A percentile compares a stretch with the other conserved stretches of the same genome.
phyloP scores from a whole-genome alignment of 2,797 vertebrate genomes.

The Chiloscyllium punctatum region DNA sequence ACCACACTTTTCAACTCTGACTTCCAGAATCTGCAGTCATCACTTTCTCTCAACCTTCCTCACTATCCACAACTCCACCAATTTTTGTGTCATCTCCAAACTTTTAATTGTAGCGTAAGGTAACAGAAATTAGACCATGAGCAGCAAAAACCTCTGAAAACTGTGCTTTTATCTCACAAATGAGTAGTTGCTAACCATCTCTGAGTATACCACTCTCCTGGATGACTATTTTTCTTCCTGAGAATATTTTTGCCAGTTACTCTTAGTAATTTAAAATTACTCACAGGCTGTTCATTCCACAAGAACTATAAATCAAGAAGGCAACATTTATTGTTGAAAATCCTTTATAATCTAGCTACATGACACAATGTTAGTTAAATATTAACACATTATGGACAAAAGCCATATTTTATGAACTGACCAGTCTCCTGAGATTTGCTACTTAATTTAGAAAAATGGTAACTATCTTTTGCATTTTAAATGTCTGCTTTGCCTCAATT shows the following conservation, averaged over 20 bases:
- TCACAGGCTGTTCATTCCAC: slow-evolving; percentile 14
- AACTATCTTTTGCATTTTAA: slow-evolving; percentile 24
- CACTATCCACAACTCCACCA: too few relatives aligned
- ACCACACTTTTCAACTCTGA: too few relatives aligned
- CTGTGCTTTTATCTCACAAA: neutral
- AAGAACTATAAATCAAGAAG: slow-evolving; percentile 12
- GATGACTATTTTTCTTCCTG: neutral
- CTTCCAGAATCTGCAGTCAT: too few relatives aligned
- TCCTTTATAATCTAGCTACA: slow-evolving; percentile 28
- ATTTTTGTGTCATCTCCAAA: too few relatives aligned
- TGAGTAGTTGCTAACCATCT: slow-evolving; percentile 10
- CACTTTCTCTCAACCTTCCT: too few relatives aligned
- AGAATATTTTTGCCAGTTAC: neutral
- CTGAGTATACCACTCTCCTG: neutral
- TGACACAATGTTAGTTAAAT: slow-evolving; percentile 25
- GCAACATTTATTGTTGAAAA: slow-evolving; percentile 30
- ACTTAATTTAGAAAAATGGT: slow-evolving; percentile 22
- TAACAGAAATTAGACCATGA: neutral
- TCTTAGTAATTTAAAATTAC: slow-evolving; percentile 24
- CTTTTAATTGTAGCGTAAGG: neutral
- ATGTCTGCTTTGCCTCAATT: slow-evolving; percentile 10
- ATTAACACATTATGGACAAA: slow-evolving; percentile 31
- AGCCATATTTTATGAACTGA: slow-evolving; percentile 34
- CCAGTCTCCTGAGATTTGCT: neutral
- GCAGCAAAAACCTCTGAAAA: neutral